Evolutionary conservation across 2,797 vertebrate species (phyloP), one percentile per base, ranked within the genome.

Genomic region (Rousettus madagascariensis): DNA sequence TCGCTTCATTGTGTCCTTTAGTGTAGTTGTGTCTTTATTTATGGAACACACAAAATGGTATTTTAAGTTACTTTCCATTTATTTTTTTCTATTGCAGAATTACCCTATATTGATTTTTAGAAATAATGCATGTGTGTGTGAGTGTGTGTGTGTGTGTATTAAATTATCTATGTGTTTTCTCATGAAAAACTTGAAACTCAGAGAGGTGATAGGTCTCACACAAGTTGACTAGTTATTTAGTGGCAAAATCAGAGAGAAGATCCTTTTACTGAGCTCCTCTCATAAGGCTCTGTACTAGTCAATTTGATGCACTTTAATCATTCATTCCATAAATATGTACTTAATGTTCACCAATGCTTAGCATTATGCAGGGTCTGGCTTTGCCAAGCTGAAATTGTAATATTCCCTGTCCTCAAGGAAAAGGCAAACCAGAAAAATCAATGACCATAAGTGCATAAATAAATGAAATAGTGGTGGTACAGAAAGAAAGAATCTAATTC

Each of bases 151-250:
- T 4, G 46, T 16, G 55, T 11, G 24, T 51, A 8, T 72, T 59
- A 91, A 86, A 78, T 95, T 80, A 72, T 22, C 75, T 72, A 22
- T 78, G 41, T 80, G 43, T 77, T 90, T 84, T 65, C 79, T 74
- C 22, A 63, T 65, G 66, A 95, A 82, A 96, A 94, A 26, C 38
- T 26, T 33, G 24, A 91, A 33, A 15, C 36, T 46, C 36, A 36
- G 41, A 80, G 24, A 93, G 38, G 43, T 26, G 8, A 53, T 0
- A 83, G 75, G 12, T 7, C 74, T 84, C 61, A 71, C 10, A 43
- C 68, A 69, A n/a, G 22, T 51, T 17, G 12, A 83, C 49, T 43
- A 87, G 38, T 24, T 86, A 20, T 41, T 92, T 59, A 85, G 77
- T 8, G 49, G 6, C 66, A 94, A 90, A 72, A 51, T 68, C 43